Base-by-base conservation (phyloP, 2,888 invertebrate genomes). In the Dryadula phaetusa region DNA sequence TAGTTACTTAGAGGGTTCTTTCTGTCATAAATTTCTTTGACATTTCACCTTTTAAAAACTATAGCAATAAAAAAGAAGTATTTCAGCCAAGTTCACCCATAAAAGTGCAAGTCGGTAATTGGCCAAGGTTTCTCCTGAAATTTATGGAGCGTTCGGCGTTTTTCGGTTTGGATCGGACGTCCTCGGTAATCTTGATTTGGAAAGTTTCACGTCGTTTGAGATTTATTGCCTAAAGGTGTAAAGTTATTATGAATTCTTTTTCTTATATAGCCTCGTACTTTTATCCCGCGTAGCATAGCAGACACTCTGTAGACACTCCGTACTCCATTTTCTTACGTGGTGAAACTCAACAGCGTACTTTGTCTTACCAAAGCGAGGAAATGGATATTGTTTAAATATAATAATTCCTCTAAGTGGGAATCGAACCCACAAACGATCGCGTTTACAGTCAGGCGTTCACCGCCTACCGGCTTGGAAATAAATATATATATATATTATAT, bases 31-130 rank as follows among this genome's bases (percentile, higher is more conserved):
- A 82, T 83, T 81, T 78, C 74, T 70, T 64, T 72, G 74, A 75
- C 77, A 74, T 79, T 79, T 81, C 82, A 84, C 87, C 87, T 86
- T 75, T 76, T 75, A 72, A 76, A 76, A 77, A 76, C 77, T 77
- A 76, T 73, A 67, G 73, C 73, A 73, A 76, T 77, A 76, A 77
- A 76, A 76, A 76, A 76, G 77, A 77, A 76, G 73, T 77, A 76
- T 76, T 84, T 47, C 71, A 71, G 64, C 64, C 68, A 77, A 78
- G 72, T 78, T 76, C 58, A 69, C 69, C 73, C 70, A 74, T 75
- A 76, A 77, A 76, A 72, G 72, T 70, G 73, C 74, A 73, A 75
- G 70, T 73, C 72, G 67, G 75, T 77, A 77, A 78, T 77, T 78
- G 77, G 73, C 70, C 62, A 67, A 71, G 70, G 66, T 70, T 72